A percentile compares a stretch with the other conserved stretches of the same genome.
phyloP scores from a whole-genome alignment of 37 sponge, comb jelly and placozoan species.

The Hexactinellida sp. region DNA sequence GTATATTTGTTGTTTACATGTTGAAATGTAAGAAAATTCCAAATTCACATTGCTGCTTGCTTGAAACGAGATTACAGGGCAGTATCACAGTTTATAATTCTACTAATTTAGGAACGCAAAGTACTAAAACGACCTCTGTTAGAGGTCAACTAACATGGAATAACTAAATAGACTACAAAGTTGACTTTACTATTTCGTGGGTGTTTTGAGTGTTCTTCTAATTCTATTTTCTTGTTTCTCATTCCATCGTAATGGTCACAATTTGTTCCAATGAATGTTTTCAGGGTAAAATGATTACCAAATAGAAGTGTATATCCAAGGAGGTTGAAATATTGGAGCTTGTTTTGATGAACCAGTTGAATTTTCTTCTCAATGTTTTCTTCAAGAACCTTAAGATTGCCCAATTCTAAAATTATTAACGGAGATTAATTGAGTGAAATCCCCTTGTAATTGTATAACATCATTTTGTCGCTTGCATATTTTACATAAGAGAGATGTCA shows the following conservation, averaged over 20 bases:
- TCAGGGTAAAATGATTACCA: constrained; percentile 6
- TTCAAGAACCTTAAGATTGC: constrained; percentile 4
- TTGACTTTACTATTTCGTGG: not conserved
- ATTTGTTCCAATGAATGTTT: not conserved
- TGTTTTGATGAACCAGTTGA: not conserved
- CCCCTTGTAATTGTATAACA: constrained; percentile 12
- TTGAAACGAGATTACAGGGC: no score
- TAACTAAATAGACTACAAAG: not conserved
- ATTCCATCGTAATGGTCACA: constrained; percentile 12
- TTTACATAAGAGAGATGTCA: constrained; percentile 2
- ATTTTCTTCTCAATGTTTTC: not conserved
- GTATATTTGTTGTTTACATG: no score
- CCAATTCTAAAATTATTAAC: constrained; percentile 1
- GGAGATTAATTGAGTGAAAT: not conserved
- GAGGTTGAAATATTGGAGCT: not conserved
- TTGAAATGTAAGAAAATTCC: no score
- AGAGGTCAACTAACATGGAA: no score
- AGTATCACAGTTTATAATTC: no score
- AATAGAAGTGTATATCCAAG: constrained; percentile 1
- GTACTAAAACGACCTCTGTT: no score
- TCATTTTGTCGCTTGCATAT: constrained; percentile 14
- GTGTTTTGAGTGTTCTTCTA: not conserved
- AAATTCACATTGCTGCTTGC: no score
- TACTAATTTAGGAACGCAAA: no score
- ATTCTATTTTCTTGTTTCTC: constrained; percentile 3